A percentile compares a stretch with the other conserved stretches of the same genome.
Conservation (phyloP, 2,797 vertebrate species). For the Esox masquinongy region DNA sequence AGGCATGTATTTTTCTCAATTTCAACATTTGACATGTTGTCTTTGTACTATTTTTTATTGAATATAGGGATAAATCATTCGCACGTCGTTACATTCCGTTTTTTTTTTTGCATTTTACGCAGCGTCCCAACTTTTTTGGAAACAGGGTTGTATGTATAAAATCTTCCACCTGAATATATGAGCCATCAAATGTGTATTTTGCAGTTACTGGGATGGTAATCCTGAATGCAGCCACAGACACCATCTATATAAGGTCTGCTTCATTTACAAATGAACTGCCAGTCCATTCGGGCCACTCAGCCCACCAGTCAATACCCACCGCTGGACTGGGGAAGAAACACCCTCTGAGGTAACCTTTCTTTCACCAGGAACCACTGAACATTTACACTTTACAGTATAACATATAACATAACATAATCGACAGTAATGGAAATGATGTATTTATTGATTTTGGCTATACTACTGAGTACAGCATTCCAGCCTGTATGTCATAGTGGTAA, state of each 20-base stretch:
- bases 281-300: conserved; percentile 52
- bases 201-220: conserved; percentile 24
- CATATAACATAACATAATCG: too few relatives aligned
- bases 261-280: conserved; percentile 60
- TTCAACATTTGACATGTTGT: too few relatives aligned
- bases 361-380: background rate
- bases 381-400: background rate
- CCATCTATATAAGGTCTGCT: conserved; percentile 42
- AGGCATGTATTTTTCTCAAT: too few relatives aligned
- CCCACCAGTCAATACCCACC: conserved; percentile 44
- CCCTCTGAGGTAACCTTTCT: background rate
- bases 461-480: background rate
- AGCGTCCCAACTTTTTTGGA: too few relatives aligned
- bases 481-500: background rate
- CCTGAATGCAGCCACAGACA: conserved; percentile 48
- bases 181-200: conserved; percentile 39
- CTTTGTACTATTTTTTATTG: too few relatives aligned
- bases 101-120: too few relatives aligned
- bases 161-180: conserved; percentile 32
- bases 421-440: background rate
- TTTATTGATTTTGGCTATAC: background rate
- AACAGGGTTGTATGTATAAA: conserved; percentile 30
- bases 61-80: too few relatives aligned
- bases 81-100: too few relatives aligned
- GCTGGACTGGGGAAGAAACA: conserved; percentile 32